phyloP scores from a whole-genome alignment of 2,888 invertebrate genomes.

The Phrixothrix hirtus region DNA sequence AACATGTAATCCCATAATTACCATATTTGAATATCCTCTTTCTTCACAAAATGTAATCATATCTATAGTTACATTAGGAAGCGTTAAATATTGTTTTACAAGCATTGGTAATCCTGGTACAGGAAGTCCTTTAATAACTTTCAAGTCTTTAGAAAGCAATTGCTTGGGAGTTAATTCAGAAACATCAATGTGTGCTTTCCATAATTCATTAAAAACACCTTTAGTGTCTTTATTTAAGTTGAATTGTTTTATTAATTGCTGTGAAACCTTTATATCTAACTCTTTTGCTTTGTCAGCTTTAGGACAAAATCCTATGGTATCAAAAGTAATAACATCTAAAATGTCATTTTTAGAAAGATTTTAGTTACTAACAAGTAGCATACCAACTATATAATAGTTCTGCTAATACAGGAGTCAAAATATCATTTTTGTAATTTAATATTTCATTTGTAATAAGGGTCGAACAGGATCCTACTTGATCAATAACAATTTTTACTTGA shows the following conservation, averaged over 20 bases:
- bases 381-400: constrained; percentile 59
- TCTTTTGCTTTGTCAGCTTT: constrained; percentile 69
- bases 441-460: constrained; percentile 70
- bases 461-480: constrained; percentile 79
- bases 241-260: constrained; percentile 62
- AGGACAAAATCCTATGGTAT: constrained; percentile 76
- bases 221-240: constrained; percentile 55
- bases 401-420: constrained; percentile 51
- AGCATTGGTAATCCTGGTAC: constrained; percentile 65
- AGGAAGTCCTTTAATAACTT: constrained; percentile 62
- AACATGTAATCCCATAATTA: constrained; percentile 69
- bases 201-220: constrained; percentile 59
- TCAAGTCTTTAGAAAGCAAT: constrained; percentile 76
- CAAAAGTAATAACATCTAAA: constrained; percentile 75
- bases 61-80: constrained; percentile 57
- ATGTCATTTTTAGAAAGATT: too few relatives aligned
- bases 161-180: constrained; percentile 66
- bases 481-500: constrained; percentile 58
- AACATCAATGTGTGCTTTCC: constrained; percentile 69
- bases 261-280: constrained; percentile 65
- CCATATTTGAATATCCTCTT: constrained; percentile 55
- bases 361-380: too few relatives aligned
- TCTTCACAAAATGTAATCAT: constrained; percentile 58
- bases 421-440: constrained; percentile 47
- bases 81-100: constrained; percentile 62